Evolutionary conservation across 2,888 invertebrate genomes (phyloP), one percentile per base, ranked within the genome.

Genomic region (Drosophila glabriapex): DNA sequence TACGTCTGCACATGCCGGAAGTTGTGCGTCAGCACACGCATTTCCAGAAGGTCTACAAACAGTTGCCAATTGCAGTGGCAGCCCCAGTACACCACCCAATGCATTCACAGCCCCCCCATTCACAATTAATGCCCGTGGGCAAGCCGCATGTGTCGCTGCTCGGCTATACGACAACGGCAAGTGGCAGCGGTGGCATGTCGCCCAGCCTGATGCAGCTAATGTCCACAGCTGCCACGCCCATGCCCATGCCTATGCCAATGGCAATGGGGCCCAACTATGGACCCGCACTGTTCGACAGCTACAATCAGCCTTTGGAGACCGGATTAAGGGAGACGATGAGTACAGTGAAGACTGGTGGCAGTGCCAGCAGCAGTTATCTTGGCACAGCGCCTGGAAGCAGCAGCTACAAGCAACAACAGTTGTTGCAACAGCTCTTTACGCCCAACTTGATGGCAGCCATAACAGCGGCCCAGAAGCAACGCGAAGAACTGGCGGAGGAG

Each of bases 1-100:
- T 92, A 50, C 91, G 92, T 41, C 79, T 92, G 28, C 92, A 91
- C 61, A 91, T 92, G 91, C 91, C 91, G 63, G 89, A 91, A 50
- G 67, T 86, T 56, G 82, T 85, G 70, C 83, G 91, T 35, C 72
- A 91, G 73, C 83, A 88, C n/a, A 85, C 90, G 58, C 91, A 89
- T 62, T 74, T 80, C 46, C 89, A 91, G 68, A 91, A 91, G 66
- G 80, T 83, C 55, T 86, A 85, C 71, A 83, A 80, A 25, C 76
- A 79, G n/a, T 56, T 76, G 52, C 78, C 78, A 53, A 46, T 73
- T 41, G 49, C 81, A 19, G 56, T 53, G 4, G 50, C 63, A 4
- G 31, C 54, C 2, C 14, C 46, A 46, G 2, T 22, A 1, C 7
- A 46, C 72, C 60, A 31, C 4, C 78, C 37, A 6, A 52, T 37